A percentile compares a stretch with the other conserved stretches of the same genome.
These are phyloP conservation scores for Glaucopsyche alexis DNA, from an alignment of 2,888 invertebrate genomes.

Conservation along the genomic window DNA sequence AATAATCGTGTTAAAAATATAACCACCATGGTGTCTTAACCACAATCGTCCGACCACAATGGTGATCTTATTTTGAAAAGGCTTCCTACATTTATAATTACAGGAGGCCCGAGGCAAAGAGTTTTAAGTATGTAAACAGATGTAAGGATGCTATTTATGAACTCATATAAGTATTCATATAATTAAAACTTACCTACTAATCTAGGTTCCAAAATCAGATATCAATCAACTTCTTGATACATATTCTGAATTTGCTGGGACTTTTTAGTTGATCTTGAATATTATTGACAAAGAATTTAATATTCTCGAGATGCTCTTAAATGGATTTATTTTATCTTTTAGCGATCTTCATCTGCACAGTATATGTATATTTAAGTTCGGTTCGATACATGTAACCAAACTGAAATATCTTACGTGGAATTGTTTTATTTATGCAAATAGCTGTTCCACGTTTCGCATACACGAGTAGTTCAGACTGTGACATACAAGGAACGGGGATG, in stretches of 20 bases:
- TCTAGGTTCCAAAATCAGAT: background rate
- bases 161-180: background rate
- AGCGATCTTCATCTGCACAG: background rate
- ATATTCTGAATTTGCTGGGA: background rate
- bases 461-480: slow-evolving; percentile 13
- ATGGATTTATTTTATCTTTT: background rate
- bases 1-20: too few relatives aligned
- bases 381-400: background rate
- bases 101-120: too few relatives aligned
- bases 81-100: too few relatives aligned
- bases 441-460: slow-evolving; percentile 10
- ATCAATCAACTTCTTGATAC: background rate
- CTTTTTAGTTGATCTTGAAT: background rate
- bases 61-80: too few relatives aligned
- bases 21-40: background rate
- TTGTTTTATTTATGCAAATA: slow-evolving; percentile 15
- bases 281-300: background rate
- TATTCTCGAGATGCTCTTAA: background rate
- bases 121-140: too few relatives aligned
- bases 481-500: slow-evolving; percentile 6
- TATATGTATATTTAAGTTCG: background rate
- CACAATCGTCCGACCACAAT: background rate
- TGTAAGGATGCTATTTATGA: too few relatives aligned
- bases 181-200: background rate
- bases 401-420: background rate